Evolutionary conservation across 2,797 vertebrate genomes (phyloP).

Genomic region (Typhlichthys eigenmanni): DNA sequence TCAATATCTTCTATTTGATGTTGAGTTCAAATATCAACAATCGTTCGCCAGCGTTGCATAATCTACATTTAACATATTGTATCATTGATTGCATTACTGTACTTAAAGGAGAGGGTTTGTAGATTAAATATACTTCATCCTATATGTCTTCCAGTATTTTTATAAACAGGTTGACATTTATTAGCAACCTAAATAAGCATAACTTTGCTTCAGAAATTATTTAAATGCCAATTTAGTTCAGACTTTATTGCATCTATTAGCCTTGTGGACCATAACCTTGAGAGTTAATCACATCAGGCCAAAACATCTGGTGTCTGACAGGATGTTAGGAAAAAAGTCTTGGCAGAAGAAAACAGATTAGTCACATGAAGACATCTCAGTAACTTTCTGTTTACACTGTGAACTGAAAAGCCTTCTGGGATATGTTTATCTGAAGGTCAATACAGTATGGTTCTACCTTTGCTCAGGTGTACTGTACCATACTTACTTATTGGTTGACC

Average conservation of each 20-base stretch:
- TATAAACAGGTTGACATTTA: background rate
- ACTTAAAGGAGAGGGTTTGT: background rate
- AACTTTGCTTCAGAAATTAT: constrained; percentile 11
- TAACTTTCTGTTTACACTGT: too few relatives aligned
- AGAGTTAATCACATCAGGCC: background rate
- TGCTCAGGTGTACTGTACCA: too few relatives aligned
- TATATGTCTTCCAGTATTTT: background rate
- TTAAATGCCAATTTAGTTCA: constrained; percentile 1
- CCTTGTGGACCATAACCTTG: background rate
- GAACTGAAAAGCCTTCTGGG: too few relatives aligned
- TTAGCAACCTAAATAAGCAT: background rate
- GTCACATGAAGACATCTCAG: too few relatives aligned
- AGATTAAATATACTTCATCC: background rate
- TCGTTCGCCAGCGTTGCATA: too few relatives aligned
- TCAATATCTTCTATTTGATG: too few relatives aligned
- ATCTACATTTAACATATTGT: too few relatives aligned
- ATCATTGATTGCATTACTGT: background rate
- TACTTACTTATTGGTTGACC: too few relatives aligned
- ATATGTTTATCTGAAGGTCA: too few relatives aligned
- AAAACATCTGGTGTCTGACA: background rate
- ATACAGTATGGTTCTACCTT: too few relatives aligned
- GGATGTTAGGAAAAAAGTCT: background rate
- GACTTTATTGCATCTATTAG: constrained; percentile 8
- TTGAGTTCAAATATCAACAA: too few relatives aligned
- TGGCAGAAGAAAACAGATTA: background rate